A percentile compares a stretch with the other conserved stretches of the same genome.
These are phyloP conservation scores for Coenonympha arcania DNA, from an alignment of 2,888 invertebrate genomes.

Conservation along the genomic window DNA sequence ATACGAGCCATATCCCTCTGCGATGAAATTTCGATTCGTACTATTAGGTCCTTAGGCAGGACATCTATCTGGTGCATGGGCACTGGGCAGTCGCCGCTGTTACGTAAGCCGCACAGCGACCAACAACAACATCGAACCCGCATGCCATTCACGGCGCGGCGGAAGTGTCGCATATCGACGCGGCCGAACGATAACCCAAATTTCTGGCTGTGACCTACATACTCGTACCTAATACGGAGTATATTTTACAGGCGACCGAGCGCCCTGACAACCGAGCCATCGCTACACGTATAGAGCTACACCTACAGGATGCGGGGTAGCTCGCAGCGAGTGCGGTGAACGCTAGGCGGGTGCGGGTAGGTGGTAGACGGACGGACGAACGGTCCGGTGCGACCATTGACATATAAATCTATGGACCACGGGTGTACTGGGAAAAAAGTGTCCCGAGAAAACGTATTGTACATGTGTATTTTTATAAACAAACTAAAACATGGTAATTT, in stretches of 20 bases:
- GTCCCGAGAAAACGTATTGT: too few species aligned
- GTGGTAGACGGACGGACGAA: too few species aligned
- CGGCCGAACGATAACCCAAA: conserved; percentile 70
- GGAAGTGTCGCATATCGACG: conserved; percentile 69
- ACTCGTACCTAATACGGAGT: conserved; percentile 59
- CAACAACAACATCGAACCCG: conserved; percentile 53
- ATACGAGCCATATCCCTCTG: too few species aligned
- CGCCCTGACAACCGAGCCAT: conserved; percentile 43
- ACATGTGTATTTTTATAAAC: too few species aligned
- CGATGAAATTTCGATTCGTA: too few species aligned
- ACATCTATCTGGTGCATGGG: conserved; percentile 43
- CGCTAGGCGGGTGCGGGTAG: conserved; percentile 24
- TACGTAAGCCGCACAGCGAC: conserved; percentile 45
- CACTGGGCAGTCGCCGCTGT: conserved; percentile 43
- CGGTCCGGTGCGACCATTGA: conserved; percentile 20
- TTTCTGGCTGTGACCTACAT: conserved; percentile 69
- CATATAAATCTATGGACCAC: too few species aligned
- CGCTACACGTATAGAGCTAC: conserved; percentile 35
- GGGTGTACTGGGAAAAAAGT: too few species aligned
- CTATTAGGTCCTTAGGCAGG: too few species aligned
- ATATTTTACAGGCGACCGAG: conserved; percentile 53
- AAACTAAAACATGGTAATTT: too few species aligned
- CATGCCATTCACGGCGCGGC: conserved; percentile 55
- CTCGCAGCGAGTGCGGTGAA: conserved; percentile 24
- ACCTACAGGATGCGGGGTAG: conserved; percentile 19